Conservation (phyloP, 2,888 invertebrate genomes). For the Acleris emargana region DNA sequence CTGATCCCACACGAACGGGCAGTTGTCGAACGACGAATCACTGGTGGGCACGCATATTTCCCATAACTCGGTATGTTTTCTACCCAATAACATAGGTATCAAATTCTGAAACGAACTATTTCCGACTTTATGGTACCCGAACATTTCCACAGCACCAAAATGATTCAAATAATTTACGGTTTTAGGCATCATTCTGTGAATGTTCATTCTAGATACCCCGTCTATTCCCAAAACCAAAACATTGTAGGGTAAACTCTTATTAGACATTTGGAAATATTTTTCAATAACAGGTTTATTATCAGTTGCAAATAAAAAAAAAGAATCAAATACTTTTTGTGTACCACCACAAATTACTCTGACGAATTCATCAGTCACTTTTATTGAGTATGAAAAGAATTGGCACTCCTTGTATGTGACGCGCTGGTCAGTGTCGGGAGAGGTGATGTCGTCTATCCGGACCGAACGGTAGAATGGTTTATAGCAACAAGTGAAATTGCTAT, state of each 20-base stretch:
- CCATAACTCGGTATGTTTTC: constrained; percentile 84
- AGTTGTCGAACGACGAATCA: constrained; percentile 85
- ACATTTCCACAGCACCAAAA: constrained; percentile 87
- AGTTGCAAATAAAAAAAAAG: constrained; percentile 45
- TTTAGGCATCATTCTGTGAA: constrained; percentile 90
- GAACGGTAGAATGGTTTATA: constrained; percentile 80
- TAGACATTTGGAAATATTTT: constrained; percentile 25
- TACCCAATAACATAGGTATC: constrained; percentile 90
- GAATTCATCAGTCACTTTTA: constrained; percentile 82
- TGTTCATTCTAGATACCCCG: constrained; percentile 91
- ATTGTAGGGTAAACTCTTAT: constrained; percentile 67
- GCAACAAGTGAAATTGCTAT: constrained; percentile 77
- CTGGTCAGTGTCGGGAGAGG: constrained; percentile 60
- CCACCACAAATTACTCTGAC: constrained; percentile 84
- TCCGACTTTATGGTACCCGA: constrained; percentile 95
- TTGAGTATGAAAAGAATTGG: constrained; percentile 61
- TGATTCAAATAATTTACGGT: constrained; percentile 84
- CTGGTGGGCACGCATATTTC: constrained; percentile 83
- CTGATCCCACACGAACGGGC: constrained; percentile 91
- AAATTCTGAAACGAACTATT: constrained; percentile 96
- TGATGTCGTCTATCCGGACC: constrained; percentile 59
- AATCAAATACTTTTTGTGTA: constrained; percentile 47
- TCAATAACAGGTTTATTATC: constrained; percentile 37
- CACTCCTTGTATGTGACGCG: constrained; percentile 71
- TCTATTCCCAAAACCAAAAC: constrained; percentile 92